Conservation (phyloP, 2,797 vertebrate genomes). For the Sebastiscus albofasciatus region DNA sequence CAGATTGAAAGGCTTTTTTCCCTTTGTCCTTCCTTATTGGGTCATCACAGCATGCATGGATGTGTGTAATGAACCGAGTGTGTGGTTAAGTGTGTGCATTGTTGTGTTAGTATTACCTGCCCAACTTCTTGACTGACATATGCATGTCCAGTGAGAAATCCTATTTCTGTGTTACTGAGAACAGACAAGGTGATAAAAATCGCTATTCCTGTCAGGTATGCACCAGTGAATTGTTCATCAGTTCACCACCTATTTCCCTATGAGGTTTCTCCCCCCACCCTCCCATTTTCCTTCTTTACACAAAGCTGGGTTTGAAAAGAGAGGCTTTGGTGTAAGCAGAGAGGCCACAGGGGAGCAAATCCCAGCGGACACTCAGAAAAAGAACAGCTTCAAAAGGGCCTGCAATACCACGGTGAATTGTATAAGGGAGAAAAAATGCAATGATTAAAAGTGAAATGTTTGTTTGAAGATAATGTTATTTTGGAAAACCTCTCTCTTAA, state of each 20-base stretch:
- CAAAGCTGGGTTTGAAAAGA: slow-evolving; percentile 84
- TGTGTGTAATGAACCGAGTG: slow-evolving; percentile 15
- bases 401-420: slow-evolving; percentile 78
- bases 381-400: slow-evolving; percentile 84
- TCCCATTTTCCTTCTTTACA: slow-evolving; percentile 70
- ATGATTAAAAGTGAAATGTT: slow-evolving; percentile 89
- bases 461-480: slow-evolving; percentile 89
- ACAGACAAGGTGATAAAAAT: slow-evolving; percentile 74
- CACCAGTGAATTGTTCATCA: slow-evolving; percentile 82
- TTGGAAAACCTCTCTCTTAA: slow-evolving; percentile 82
- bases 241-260: slow-evolving; percentile 83
- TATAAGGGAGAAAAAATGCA: slow-evolving; percentile 76
- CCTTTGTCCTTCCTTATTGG: neutral
- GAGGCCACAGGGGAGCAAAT: slow-evolving; percentile 80
- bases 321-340: slow-evolving; percentile 85
- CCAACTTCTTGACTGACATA: slow-evolving; percentile 76
- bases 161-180: slow-evolving; percentile 62
- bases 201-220: slow-evolving; percentile 83
- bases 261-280: slow-evolving; percentile 56
- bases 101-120: slow-evolving; percentile 14
- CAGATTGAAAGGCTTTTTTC: neutral
- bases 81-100: neutral
- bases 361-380: slow-evolving; percentile 78
- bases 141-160: slow-evolving; percentile 73
- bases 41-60: neutral